phyloP scores from a whole-genome alignment of 2,113 vertebrate genomes.

The Brachionichthys hirsutus region DNA sequence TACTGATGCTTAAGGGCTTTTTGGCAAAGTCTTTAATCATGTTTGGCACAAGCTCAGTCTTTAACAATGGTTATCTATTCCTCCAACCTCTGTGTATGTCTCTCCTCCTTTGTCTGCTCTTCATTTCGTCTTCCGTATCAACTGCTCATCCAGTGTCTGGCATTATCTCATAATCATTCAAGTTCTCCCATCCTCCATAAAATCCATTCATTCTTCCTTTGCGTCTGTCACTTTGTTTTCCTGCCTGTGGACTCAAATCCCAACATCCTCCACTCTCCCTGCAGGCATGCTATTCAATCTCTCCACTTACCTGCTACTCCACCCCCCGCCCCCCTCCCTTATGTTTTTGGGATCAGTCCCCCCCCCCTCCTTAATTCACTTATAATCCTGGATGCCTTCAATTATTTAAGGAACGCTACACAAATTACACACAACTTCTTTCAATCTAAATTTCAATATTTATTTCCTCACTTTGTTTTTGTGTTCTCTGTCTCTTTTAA shows the following conservation, averaged over 20 bases:
- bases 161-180: constrained; percentile 37
- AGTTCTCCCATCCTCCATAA: constrained; percentile 39
- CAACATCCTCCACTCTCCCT: constrained; percentile 3
- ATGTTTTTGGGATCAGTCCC: constrained; percentile 26
- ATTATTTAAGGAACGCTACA: neutral
- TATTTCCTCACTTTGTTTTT: neutral
- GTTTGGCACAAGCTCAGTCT: constrained; percentile 53
- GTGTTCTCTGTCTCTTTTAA: constrained; percentile 2
- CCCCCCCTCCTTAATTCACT: constrained; percentile 12
- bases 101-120: constrained; percentile 8
- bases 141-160: constrained; percentile 53
- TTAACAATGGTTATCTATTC: constrained; percentile 45
- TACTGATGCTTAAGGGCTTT: constrained; percentile 48
- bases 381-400: neutral
- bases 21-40: constrained; percentile 56
- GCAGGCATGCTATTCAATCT: constrained; percentile 10
- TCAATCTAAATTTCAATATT: constrained; percentile 10
- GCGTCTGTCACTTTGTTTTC: constrained; percentile 38
- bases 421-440: constrained; percentile 3
- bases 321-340: constrained; percentile 13
- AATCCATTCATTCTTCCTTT: constrained; percentile 48
- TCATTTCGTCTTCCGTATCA: constrained; percentile 35
- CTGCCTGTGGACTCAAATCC: constrained; percentile 10
- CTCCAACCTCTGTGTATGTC: constrained; percentile 18
- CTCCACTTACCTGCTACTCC: constrained; percentile 36